Evolutionary conservation across 2,888 invertebrate species (phyloP).

Genomic region (Pammene fasciana): DNA sequence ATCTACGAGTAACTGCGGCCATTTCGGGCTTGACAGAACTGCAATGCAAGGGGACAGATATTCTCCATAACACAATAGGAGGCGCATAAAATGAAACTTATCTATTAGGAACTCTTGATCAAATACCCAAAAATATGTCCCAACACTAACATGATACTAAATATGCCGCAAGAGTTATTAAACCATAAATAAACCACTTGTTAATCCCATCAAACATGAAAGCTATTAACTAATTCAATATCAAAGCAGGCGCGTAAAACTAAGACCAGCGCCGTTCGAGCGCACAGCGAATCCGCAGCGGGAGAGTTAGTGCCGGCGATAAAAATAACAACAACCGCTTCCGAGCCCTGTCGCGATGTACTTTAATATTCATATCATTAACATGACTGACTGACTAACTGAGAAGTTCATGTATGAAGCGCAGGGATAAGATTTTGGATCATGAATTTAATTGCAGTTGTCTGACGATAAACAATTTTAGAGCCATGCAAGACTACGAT

Average conservation of each 20-base stretch:
- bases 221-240: conserved; percentile 25
- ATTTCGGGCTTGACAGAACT: too few relatives aligned
- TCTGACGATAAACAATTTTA: too few relatives aligned
- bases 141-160: not conserved
- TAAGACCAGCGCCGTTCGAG: conserved; percentile 32
- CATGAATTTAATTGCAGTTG: too few relatives aligned
- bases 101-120: too few relatives aligned
- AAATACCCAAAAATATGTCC: too few relatives aligned
- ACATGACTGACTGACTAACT: not conserved
- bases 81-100: too few relatives aligned
- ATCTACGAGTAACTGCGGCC: too few relatives aligned
- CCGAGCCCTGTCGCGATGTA: conserved; percentile 11
- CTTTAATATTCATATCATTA: conserved; percentile 10
- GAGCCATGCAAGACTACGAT: too few relatives aligned
- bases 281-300: conserved; percentile 34
- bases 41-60: too few relatives aligned
- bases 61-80: too few relatives aligned
- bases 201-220: conserved; percentile 17
- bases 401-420: too few relatives aligned
- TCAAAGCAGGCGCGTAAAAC: conserved; percentile 26
- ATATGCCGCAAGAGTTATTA: not conserved
- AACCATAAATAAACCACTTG: conserved; percentile 14
- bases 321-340: conserved; percentile 32
- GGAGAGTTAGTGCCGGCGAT: conserved; percentile 34
- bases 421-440: too few relatives aligned